Evolutionary conservation across 2,797 vertebrate genomes (phyloP).

Genomic region (Xerus rutilus): DNA sequence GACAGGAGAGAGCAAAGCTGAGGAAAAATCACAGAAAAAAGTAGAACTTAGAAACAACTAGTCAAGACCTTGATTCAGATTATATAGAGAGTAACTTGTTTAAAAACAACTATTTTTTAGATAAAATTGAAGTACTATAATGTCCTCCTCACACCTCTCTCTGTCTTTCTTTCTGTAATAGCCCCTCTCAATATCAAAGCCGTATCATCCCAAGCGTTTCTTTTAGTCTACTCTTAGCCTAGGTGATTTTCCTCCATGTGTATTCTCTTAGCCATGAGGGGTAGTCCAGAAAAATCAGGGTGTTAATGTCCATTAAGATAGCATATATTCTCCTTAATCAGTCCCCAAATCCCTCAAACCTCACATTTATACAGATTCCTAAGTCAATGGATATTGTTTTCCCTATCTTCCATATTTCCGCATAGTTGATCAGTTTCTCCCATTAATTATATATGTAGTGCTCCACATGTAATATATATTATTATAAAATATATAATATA

Average conservation of each 20-base stretch:
- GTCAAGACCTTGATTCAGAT: neutral
- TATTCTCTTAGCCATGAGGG: neutral
- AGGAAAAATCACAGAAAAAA: neutral
- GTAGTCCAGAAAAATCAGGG: neutral
- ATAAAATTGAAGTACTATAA: neutral
- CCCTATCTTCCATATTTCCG: neutral
- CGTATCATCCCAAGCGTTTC: too few relatives aligned
- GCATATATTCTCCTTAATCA: neutral
- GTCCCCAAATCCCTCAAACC: neutral
- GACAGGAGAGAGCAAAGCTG: neutral
- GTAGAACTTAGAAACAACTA: neutral
- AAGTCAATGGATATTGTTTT: neutral
- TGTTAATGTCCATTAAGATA: neutral
- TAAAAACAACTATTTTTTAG: neutral
- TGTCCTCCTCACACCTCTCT: neutral
- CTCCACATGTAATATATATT: neutral
- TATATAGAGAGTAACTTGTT: neutral
- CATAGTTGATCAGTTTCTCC: neutral
- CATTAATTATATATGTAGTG: neutral
- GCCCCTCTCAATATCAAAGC: neutral
- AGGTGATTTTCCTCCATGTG: neutral
- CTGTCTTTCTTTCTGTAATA: neutral
- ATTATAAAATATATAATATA: too few relatives aligned
- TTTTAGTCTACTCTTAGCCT: neutral
- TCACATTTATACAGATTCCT: neutral